These are phyloP conservation scores for Pedetes capensis DNA, from an alignment of 2,113 vertebrate species.

Conservation along the genomic window DNA sequence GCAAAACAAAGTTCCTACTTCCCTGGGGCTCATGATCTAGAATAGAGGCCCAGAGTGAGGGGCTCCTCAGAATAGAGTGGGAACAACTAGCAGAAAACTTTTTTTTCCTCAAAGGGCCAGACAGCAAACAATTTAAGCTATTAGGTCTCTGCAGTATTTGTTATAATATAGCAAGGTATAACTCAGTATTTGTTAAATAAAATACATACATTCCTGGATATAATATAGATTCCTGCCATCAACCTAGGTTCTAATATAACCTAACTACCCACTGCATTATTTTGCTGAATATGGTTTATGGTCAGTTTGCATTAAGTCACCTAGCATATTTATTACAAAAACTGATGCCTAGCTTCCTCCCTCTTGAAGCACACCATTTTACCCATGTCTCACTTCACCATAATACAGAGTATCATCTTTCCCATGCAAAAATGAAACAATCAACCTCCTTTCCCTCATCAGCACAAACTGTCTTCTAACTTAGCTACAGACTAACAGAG, in stretches of 20 bases:
- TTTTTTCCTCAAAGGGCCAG: background rate
- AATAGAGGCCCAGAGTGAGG: no score
- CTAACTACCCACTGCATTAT: no score
- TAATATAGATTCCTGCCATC: background rate
- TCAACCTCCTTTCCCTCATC: background rate
- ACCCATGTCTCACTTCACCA: background rate
- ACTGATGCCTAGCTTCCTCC: background rate
- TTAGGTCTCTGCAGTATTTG: background rate
- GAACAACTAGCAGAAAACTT: no score
- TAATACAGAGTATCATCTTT: background rate
- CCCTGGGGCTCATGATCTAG: background rate
- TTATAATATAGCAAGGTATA: background rate
- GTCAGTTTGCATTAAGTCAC: no score
- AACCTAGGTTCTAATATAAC: background rate
- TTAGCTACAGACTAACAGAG: background rate
- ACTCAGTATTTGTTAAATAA: constrained; percentile 19
- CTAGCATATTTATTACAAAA: background rate
- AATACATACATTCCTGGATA: no score
- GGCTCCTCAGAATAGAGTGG: no score
- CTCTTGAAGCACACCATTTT: background rate
- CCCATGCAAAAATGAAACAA: background rate
- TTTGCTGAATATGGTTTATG: no score
- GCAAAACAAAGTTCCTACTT: background rate
- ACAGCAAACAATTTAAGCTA: background rate
- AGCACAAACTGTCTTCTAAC: background rate